These are phyloP conservation scores for Cladorhizidae sp. DNA, from an alignment of 37 sponge, comb jelly and placozoan genomes.

Conservation along the genomic window DNA sequence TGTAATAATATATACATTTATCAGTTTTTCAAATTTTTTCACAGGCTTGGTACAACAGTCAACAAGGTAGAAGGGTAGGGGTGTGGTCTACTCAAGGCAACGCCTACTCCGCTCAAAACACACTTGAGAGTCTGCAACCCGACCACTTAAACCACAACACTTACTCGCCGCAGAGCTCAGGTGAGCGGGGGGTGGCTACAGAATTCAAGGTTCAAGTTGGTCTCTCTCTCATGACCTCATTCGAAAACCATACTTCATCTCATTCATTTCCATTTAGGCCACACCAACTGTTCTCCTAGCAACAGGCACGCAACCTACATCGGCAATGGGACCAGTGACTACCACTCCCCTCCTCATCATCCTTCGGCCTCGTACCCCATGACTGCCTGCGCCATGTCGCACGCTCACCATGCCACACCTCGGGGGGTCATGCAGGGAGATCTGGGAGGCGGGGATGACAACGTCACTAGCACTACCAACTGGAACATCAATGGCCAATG, in stretches of 20 bases:
- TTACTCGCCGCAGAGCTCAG: slow-evolving; percentile 22
- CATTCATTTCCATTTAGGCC: neutral
- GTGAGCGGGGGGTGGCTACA: too few species aligned
- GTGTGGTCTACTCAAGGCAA: neutral
- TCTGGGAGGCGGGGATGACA: neutral
- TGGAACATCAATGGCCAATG: slow-evolving; percentile 18
- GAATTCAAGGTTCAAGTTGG: too few species aligned
- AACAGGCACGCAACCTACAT: slow-evolving; percentile 6
- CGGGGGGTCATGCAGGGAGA: neutral
- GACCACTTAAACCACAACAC: slow-evolving; percentile 51
- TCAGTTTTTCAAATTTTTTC: neutral
- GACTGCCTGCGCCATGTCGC: neutral
- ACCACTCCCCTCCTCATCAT: slow-evolving; percentile 8
- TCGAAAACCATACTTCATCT: too few species aligned
- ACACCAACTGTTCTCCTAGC: neutral
- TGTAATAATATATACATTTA: too few species aligned
- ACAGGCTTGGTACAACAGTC: slow-evolving; percentile 32
- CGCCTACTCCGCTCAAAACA: slow-evolving; percentile 10
- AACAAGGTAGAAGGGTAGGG: neutral
- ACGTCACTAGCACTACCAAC: neutral
- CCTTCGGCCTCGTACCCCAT: neutral
- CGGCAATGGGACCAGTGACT: neutral
- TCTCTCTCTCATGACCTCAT: too few species aligned
- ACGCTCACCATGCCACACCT: neutral
- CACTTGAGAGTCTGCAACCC: slow-evolving; percentile 48